Base-by-base conservation (phyloP, 1,140 invertebrate species). In the Cyclargus thomasi region DNA sequence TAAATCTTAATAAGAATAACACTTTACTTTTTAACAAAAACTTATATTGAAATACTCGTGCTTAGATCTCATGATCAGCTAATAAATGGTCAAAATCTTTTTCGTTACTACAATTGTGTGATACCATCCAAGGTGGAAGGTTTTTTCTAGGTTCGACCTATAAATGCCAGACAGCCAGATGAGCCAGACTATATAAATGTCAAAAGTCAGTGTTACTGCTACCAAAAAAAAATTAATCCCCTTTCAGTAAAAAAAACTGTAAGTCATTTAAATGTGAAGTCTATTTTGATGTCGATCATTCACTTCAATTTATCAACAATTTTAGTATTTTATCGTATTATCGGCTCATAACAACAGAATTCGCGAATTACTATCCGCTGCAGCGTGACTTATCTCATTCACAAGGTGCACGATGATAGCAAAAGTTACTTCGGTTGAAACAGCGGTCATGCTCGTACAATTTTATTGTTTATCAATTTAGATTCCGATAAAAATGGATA, bases 401-500 rank as follows among this genome's bases (percentile, higher is more conserved):
- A 67, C 64, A 69, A 62, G 62, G 65, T 62, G 53, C 35, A 67
- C 47, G 47, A 69, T 68, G 67, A 47, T 17, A 69, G 20, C 63
- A 53, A 59, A 35, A 21, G 11, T 59, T 39, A 18, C 57, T n/a
- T 18, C 14, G 5, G 65, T 36, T 16, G 29, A 62, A 14, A 1
- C 18, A n/a, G 53, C 17, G 22, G 57, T 59, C 23, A 14, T 67
- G 57, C 62, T 59, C 35, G 57, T 23, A n/a, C 55, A 59, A 35
- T 36, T 67, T 67, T 67, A 59, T 67, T 64, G 62, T 74, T 72
- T 75, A 73, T 75, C 63, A 73, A 62, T 73, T 69, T 39, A 22
- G 64, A 57, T 65, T 65, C 35, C 16, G 64, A 68, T 73, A 70
- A 82, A 75, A 79, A 85, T 86, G 84, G 82, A 83, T 76, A 81